Base-by-base conservation (phyloP, 2,888 invertebrate genomes). In the Sepiola atlantica region DNA sequence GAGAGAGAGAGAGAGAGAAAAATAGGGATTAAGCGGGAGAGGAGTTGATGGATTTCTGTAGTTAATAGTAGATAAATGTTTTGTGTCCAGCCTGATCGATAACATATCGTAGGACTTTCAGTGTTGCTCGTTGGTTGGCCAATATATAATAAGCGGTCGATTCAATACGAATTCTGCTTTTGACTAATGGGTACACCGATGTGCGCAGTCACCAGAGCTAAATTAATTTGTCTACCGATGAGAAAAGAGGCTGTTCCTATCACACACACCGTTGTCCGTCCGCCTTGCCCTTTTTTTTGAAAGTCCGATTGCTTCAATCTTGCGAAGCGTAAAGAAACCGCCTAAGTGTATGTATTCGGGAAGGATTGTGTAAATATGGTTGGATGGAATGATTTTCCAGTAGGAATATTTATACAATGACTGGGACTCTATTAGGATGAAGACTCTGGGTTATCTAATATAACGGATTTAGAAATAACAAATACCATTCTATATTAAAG, bases 111-210 rank as follows among this genome's bases (percentile, higher is more conserved):
- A 77, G 32, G 16, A 77, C n/a, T 32, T 77, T 32, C 77, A 77
- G 1, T 0, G 77, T 77, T 32, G 32, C 77, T 77, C 77, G n/a
- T 77, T 21, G 32, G 77, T 77, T 77, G 32, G 77, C n/a, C 77
- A 77, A 77, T n/a, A 77, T n/a, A 77, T 77, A n/a, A 77, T 77
- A 32, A 77, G 77, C 77, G n/a, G n/a, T n/a, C 45, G 77, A 77
- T 77, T 32, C 77, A 77, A 77, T 77, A n/a, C 32, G 32, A 77
- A 77, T 32, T n/a, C 32, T n/a, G 77, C 77, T n/a, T 77, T 32
- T 77, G 77, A 77, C 77, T 77, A 77, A 77, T 77, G 77, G 77
- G 16, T 77, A 14, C 77, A 18, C 77, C 77, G 77, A 77, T 77
- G 12, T 77, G 77, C 16, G 21, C 77, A 77, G 77, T 77, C 77